Evolutionary conservation across 2,888 invertebrate species (phyloP), one percentile per base, ranked within the genome.

Genomic region (Acronicta alni): DNA sequence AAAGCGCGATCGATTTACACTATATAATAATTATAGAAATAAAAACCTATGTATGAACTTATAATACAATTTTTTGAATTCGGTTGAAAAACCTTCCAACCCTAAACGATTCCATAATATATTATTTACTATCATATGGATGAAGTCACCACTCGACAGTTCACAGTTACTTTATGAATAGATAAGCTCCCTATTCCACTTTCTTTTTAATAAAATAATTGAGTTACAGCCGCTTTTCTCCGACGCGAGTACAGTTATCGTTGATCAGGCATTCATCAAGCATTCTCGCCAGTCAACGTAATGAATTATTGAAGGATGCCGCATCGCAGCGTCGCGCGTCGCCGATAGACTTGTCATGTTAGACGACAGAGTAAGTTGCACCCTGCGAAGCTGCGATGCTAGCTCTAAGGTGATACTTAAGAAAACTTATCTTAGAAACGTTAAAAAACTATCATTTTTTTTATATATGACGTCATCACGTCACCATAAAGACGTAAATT

Each of bases 311-410:
- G 48, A 59, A 64, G 48, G 15, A 6, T n/a, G 18, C 26, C 48
- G 14, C 37, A 37, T 49, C 39, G 38, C n/a, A 6, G 30, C 47
- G 48, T 51, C 47, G 35, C 30, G 30, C 47, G 48, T 51, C 47
- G 35, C 30, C 39, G 56, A 68, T 68, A 64, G 43, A 68, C 68
- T 65, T 55, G 64, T 64, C 65, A 68, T n/a, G 45, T 47, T 41
- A 47, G 10, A 37, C n/a, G 6, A 35, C 41, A 8, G 17, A 45
- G 17, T n/a, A 23, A 14, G 26, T 6, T 14, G 38, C n/a, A 30
- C 49, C 4, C 10, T 17, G 3, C 35, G 35, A 35, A 6, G 35
- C 35, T 35, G 8, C n/a, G 14, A 26, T 10, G 3, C 14, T 20
- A 26, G 26, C 2, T 26, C 3, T 30, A 30, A 30, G 3, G 10